These are phyloP conservation scores for Folsomia candida DNA, from an alignment of 2,888 invertebrate genomes.

Conservation along the genomic window DNA sequence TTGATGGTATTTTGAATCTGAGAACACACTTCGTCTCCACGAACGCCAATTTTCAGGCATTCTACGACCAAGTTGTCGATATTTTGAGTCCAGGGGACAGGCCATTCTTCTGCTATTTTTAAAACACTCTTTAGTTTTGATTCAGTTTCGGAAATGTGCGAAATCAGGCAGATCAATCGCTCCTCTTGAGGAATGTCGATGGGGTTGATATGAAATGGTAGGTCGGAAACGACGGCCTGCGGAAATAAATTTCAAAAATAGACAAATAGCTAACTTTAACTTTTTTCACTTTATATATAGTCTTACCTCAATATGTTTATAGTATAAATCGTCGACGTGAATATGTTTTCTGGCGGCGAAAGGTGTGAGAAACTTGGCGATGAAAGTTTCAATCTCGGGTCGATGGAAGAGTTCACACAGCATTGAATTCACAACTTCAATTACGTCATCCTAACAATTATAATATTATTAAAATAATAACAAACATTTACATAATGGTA, in stretches of 20 bases:
- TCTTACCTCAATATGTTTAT: constrained; percentile 42
- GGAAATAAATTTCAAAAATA: neutral
- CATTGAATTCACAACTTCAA: constrained; percentile 45
- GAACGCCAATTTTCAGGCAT: constrained; percentile 18
- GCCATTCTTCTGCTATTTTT: constrained; percentile 43
- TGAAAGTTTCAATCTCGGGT: constrained; percentile 44
- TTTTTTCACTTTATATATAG: neutral
- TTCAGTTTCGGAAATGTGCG: constrained; percentile 22
- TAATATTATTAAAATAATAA: neutral
- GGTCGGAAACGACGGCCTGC: constrained; percentile 37
- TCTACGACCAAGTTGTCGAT: constrained; percentile 35
- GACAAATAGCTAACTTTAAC: neutral
- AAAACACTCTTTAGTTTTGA: constrained; percentile 30
- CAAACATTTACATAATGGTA: neutral
- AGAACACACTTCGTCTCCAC: constrained; percentile 14
- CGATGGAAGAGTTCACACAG: constrained; percentile 38
- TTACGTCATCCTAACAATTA: constrained; percentile 33
- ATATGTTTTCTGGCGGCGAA: constrained; percentile 42
- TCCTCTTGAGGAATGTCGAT: constrained; percentile 47
- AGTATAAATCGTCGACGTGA: constrained; percentile 33
- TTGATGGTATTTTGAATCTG: constrained; percentile 29
- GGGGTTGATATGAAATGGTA: constrained; percentile 36
- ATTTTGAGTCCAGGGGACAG: constrained; percentile 44
- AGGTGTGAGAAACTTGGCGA: constrained; percentile 38
- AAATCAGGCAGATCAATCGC: constrained; percentile 38